A percentile compares a stretch with the other conserved stretches of the same genome.
phyloP scores from a whole-genome alignment of 2,888 invertebrate species.

The Lithophane leautieri region DNA sequence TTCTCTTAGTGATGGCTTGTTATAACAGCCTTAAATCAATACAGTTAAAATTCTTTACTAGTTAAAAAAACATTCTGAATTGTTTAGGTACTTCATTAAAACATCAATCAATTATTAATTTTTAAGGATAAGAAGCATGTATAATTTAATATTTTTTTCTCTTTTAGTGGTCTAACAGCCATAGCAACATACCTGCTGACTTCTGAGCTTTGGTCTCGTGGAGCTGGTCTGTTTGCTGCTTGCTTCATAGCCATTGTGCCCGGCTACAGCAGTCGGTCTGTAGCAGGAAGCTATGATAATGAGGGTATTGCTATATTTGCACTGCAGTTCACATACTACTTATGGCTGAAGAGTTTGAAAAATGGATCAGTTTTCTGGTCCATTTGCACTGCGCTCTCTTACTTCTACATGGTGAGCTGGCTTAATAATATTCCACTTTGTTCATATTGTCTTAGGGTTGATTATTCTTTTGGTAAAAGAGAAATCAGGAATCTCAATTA shows the following conservation, averaged over 20 bases:
- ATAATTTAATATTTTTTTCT: slow-evolving; percentile 37
- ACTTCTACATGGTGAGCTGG: slow-evolving; percentile 98
- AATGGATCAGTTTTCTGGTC: slow-evolving; percentile 99
- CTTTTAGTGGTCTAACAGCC: slow-evolving; percentile 97
- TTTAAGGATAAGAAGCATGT: not conserved
- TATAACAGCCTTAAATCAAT: slow-evolving; percentile 3
- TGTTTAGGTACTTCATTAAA: not conserved
- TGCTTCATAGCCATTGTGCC: slow-evolving; percentile 99
- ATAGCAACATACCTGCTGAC: slow-evolving; percentile 99
- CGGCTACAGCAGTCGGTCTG: slow-evolving; percentile 99
- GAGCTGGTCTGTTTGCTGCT: slow-evolving; percentile 99
- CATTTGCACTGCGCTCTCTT: slow-evolving; percentile 97
- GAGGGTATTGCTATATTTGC: slow-evolving; percentile 99
- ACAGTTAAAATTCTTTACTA: not conserved
- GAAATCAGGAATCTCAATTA: not conserved
- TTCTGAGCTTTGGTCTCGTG: slow-evolving; percentile 98
- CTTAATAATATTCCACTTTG: not conserved
- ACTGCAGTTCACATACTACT: slow-evolving; percentile 98
- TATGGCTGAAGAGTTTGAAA: slow-evolving; percentile 99
- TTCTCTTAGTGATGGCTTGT: slow-evolving; percentile 21
- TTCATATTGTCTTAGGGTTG: not conserved
- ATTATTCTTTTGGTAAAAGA: not conserved
- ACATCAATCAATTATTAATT: not conserved
- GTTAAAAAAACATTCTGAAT: not conserved
- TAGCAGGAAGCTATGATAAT: slow-evolving; percentile 99